Evolutionary conservation across 2,113 vertebrate species (phyloP), one percentile per base, ranked within the genome.

Genomic region (Odocoileus virginianus): DNA sequence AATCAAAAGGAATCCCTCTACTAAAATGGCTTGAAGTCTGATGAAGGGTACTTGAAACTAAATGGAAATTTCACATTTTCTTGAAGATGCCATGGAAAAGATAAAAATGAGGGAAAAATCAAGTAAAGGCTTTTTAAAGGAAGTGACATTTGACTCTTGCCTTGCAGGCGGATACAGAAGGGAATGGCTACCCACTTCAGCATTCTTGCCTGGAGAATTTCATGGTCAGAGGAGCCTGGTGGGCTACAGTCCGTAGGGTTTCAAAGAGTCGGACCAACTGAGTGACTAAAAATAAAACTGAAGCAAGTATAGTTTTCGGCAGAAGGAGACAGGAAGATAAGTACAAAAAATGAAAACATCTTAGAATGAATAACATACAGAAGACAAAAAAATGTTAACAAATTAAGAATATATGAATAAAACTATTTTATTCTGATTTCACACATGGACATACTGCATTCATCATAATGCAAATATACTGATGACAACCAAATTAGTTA

Each of bases 91-190:
- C n/a, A 89, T 1, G 0, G 8, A 13, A 86, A 95, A 96, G n/a
- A 89, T 78, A 94, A 87, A 92, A 87, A 47, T 47, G 7, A 47
- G 15, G 40, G 52, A 45, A 47, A 87, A 94, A 92, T n/a, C 33
- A 87, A 96, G 83, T 15, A 95, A 96, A 83, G 17, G 11, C 13
- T 92, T 96, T 91, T 87, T 79, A 64, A 91, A 93, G 64, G 58
- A 82, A 96, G 19, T 91, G 55, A 96, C 30, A 83, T 79, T n/a
- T 97, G 86, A 83, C 40, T 76, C 23, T 43, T 76, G 71, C 71
- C 71, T 76, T 76, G 71, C 23, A 76, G 71, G 71, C 11, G 0
- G 40, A 43, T 76, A 40, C 36, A 76, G 71, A 76, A 76, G 40
- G 40, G 40, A 76, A 43, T 76, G 71, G 12, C 36, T 43, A 76